phyloP scores from a whole-genome alignment of 1,140 invertebrate species.

The Diprion similis region DNA sequence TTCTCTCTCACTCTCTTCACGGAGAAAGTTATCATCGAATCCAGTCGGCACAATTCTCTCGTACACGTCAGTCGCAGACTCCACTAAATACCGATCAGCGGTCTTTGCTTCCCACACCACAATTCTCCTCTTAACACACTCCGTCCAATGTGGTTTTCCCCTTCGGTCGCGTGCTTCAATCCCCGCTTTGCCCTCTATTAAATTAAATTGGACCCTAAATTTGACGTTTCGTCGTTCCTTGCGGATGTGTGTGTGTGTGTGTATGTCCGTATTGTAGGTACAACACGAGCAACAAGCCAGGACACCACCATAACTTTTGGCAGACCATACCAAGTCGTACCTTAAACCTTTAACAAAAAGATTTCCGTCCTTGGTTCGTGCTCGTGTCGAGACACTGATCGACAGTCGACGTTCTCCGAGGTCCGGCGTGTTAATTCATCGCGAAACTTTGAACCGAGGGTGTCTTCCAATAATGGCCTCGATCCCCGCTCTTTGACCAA shows the following conservation, averaged over 20 bases:
- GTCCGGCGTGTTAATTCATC: too few relatives aligned
- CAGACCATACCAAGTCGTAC: too few relatives aligned
- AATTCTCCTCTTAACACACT: background rate
- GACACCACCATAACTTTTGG: background rate
- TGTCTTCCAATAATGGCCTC: background rate
- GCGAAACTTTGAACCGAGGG: too few relatives aligned
- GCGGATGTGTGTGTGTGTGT: background rate
- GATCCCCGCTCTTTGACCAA: background rate
- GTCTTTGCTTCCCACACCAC: conserved; percentile 48
- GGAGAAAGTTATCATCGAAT: background rate
- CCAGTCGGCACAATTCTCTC: conserved; percentile 11
- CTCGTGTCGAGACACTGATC: background rate
- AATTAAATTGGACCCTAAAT: conserved; percentile 59
- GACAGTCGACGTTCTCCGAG: too few relatives aligned
- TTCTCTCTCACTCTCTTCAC: background rate
- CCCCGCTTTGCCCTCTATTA: conserved; percentile 48
- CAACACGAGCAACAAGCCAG: background rate
- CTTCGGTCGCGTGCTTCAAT: conserved; percentile 7
- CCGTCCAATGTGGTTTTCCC: background rate
- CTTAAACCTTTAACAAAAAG: background rate
- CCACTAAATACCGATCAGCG: conserved; percentile 58
- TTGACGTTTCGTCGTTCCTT: conserved; percentile 31
- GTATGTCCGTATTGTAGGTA: background rate
- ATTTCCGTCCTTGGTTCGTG: background rate
- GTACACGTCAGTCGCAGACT: conserved; percentile 56